A percentile compares a stretch with the other conserved stretches of the same genome.
phyloP scores from a whole-genome alignment of 30 jellyfish, hydroid and myxozoan species.

The Sanderia malayensis region DNA sequence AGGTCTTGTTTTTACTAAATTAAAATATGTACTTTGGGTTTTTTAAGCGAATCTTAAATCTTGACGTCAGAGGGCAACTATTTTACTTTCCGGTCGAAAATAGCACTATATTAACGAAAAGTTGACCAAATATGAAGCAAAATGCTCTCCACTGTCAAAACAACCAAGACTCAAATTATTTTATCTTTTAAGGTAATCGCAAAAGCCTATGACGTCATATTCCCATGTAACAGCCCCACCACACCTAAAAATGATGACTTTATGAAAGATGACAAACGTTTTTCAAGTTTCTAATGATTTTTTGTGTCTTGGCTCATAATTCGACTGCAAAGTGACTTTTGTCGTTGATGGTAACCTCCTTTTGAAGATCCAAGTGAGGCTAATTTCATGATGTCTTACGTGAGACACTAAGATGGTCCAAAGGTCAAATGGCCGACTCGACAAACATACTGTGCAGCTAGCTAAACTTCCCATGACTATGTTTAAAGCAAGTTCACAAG shows the following conservation, averaged over 20 bases:
- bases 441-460: slow-evolving; percentile 10
- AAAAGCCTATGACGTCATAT: too few relatives aligned
- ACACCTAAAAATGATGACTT: background rate
- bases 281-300: background rate
- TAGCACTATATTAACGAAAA: too few relatives aligned
- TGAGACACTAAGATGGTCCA: slow-evolving; percentile 15
- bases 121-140: too few relatives aligned
- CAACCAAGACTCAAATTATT: too few relatives aligned
- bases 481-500: slow-evolving; percentile 21
- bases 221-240: slow-evolving; percentile 1
- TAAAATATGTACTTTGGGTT: too few relatives aligned
- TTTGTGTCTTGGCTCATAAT: background rate
- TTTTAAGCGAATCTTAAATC: too few relatives aligned
- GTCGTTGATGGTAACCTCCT: slow-evolving; percentile 17
- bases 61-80: too few relatives aligned
- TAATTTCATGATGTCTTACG: slow-evolving; percentile 21
- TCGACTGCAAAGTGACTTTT: slow-evolving; percentile 5
- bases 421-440: slow-evolving; percentile 16
- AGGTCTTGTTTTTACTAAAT: too few relatives aligned
- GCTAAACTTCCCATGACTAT: slow-evolving; percentile 15
- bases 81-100: too few relatives aligned
- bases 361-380: slow-evolving; percentile 26
- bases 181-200: too few relatives aligned
- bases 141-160: too few relatives aligned
- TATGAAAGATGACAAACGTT: slow-evolving; percentile 1